phyloP scores from a whole-genome alignment of 2,113 vertebrate genomes.

The Sinocyclocheilus anophthalmus region DNA sequence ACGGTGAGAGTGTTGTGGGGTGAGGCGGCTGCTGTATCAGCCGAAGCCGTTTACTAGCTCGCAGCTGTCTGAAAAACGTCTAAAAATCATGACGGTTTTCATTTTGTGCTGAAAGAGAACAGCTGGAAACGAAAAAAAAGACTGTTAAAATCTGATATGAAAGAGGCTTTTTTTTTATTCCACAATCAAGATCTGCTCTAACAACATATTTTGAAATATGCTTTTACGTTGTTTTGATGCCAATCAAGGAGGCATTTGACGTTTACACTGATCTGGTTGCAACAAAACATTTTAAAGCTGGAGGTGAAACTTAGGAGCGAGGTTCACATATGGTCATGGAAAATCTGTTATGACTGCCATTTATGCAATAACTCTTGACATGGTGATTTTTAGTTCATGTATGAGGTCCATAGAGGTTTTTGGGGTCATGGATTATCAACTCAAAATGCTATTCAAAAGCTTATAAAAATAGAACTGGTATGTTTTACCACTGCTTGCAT shows the following conservation, averaged over 20 bases:
- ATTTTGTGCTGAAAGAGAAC: slow-evolving; percentile 13
- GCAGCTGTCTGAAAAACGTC: not conserved
- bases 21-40: slow-evolving; percentile 11
- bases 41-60: slow-evolving; percentile 14
- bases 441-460: too few relatives aligned
- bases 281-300: not conserved
- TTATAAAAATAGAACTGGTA: too few relatives aligned
- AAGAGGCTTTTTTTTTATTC: not conserved
- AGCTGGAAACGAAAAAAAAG: not conserved
- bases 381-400: too few relatives aligned
- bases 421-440: too few relatives aligned
- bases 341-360: not conserved
- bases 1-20: not conserved
- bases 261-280: not conserved
- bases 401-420: too few relatives aligned
- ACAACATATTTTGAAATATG: not conserved
- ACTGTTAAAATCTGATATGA: not conserved
- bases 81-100: not conserved
- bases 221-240: not conserved
- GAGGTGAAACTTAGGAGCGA: not conserved
- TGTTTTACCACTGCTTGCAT: too few relatives aligned
- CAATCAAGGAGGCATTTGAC: not conserved
- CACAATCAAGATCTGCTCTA: not conserved
- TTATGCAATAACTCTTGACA: not conserved
- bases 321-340: not conserved